Percentiles rank a stretch among this genome's conserved stretches.
These are phyloP conservation scores for Sminthopsis crassicaudata DNA, from an alignment of 2,113 vertebrate genomes.

Conservation along the genomic window DNA sequence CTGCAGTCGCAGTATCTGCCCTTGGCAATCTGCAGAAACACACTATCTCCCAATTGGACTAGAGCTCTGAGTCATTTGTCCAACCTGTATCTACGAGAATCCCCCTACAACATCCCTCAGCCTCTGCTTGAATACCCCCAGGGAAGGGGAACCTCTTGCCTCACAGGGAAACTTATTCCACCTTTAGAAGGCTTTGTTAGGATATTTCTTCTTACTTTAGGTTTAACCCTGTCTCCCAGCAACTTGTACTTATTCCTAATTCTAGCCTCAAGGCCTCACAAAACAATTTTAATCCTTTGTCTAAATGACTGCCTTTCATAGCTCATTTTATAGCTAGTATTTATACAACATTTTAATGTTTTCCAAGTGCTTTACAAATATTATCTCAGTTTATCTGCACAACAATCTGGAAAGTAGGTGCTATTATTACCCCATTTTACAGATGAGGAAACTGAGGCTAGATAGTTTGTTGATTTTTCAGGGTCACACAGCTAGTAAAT, in stretches of 20 bases:
- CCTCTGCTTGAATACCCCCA: background rate
- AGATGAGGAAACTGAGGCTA: background rate
- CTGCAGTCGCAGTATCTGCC: background rate
- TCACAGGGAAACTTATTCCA: background rate
- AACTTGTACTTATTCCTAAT: background rate
- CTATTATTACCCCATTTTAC: background rate
- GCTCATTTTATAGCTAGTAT: background rate
- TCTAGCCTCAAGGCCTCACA: background rate
- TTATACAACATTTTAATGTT: background rate
- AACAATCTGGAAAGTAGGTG: background rate
- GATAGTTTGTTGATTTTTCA: background rate
- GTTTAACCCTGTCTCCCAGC: background rate
- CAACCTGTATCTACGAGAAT: background rate
- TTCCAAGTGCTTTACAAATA: background rate
- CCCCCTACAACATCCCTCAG: background rate
- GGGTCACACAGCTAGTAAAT: background rate
- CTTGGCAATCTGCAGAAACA: background rate
- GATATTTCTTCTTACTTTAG: background rate
- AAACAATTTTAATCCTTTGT: background rate
- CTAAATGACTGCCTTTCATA: background rate
- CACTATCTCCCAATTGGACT: background rate
- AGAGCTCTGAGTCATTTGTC: background rate
- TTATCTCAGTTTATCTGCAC: background rate
- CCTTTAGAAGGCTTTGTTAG: background rate
- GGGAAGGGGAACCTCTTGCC: background rate